Percentiles rank a stretch among this genome's conserved stretches.
These are phyloP conservation scores for Nannobrachium achirus DNA, from an alignment of 2,113 vertebrate genomes.

Conservation along the genomic window DNA sequence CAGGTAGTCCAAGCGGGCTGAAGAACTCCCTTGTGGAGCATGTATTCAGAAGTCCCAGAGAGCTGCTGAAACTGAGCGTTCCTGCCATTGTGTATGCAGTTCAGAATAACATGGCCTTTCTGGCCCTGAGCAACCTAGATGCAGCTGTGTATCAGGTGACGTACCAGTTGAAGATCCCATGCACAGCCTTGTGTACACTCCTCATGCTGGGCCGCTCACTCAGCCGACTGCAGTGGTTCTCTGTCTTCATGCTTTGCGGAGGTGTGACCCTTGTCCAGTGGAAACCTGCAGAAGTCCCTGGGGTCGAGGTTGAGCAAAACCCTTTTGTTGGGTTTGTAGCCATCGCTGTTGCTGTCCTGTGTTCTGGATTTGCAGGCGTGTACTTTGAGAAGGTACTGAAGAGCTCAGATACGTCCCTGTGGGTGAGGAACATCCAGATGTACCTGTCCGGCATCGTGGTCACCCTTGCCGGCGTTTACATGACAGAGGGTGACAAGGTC, in stretches of 20 bases:
- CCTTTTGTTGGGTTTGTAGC: constrained; percentile 90
- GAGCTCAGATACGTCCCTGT: too few relatives aligned
- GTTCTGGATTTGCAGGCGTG: too few relatives aligned
- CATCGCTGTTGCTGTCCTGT: too few relatives aligned
- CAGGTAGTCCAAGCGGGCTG: constrained; percentile 80
- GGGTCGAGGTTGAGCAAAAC: constrained; percentile 95
- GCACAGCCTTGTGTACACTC: constrained; percentile 94
- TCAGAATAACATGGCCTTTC: constrained; percentile 98
- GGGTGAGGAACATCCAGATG: too few relatives aligned
- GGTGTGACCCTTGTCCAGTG: constrained; percentile 94
- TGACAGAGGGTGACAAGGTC: constrained; percentile 85
- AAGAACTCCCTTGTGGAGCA: constrained; percentile 80
- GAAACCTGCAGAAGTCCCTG: constrained; percentile 87
- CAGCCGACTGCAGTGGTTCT: constrained; percentile 92
- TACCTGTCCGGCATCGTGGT: constrained; percentile 91
- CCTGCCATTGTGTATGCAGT: constrained; percentile 93
- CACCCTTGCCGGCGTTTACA: constrained; percentile 86
- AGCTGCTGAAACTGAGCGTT: constrained; percentile 90
- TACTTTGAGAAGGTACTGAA: too few relatives aligned
- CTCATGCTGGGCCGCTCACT: constrained; percentile 93
- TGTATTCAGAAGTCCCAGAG: too few relatives aligned
- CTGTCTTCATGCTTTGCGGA: constrained; percentile 91
- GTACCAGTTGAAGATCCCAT: constrained; percentile 97
- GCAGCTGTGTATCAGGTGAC: constrained; percentile 98
- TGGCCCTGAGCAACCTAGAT: constrained; percentile 95